These are phyloP conservation scores for Empidonax alnorum DNA, from an alignment of 2,113 vertebrate genomes.

Conservation along the genomic window DNA sequence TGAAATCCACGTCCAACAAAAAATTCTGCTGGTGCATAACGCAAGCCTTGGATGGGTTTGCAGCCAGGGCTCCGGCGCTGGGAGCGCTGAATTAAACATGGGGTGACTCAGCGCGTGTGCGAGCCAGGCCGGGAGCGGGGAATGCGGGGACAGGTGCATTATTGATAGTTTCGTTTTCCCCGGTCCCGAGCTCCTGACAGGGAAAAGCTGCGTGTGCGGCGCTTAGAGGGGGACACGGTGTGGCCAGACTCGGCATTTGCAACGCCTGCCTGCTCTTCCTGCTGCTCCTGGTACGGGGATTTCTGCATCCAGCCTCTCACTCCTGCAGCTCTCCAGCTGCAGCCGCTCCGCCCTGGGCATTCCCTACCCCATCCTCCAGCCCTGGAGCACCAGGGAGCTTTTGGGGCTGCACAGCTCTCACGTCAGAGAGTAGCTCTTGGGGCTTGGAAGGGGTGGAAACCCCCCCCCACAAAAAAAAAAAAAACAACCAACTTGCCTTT, in stretches of 20 bases:
- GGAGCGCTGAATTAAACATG: background rate
- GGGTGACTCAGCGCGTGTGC: background rate
- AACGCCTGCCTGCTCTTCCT: background rate
- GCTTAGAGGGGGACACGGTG: constrained; percentile 35
- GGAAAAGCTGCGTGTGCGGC: background rate
- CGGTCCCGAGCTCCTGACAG: background rate
- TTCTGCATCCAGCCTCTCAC: background rate
- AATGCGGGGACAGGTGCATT: background rate
- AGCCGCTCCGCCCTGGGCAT: rapidly evolving
- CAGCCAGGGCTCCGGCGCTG: background rate
- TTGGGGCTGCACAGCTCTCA: background rate
- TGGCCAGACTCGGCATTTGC: constrained; percentile 23
- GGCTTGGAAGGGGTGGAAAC: background rate
- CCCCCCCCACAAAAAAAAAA: no score
- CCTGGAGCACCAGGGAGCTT: rapidly evolving
- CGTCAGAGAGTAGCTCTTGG: rapidly evolving
- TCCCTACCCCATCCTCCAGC: background rate
- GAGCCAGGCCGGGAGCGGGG: background rate
- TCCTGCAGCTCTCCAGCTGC: background rate
- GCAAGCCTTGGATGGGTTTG: background rate
- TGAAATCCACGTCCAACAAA: background rate
- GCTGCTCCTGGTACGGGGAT: rapidly evolving
- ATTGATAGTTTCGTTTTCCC: background rate
- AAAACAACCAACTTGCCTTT: background rate
- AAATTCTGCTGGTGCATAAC: background rate